phyloP scores from a whole-genome alignment of 2,113 vertebrate genomes.

The Echinops telfairi region DNA sequence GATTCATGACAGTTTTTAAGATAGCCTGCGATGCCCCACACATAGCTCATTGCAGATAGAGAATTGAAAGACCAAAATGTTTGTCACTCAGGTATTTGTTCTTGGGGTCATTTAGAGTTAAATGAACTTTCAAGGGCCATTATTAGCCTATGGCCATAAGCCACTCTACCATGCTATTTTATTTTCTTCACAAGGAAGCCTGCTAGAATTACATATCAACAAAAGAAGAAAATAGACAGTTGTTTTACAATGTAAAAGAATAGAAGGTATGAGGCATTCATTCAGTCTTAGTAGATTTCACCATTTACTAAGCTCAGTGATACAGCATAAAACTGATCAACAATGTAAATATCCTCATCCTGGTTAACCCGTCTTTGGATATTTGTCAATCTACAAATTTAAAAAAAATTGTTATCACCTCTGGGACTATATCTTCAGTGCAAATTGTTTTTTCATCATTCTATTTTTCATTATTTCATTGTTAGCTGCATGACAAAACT shows the following conservation, averaged over 20 bases:
- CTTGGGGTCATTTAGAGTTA: background rate
- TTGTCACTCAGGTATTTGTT: slow-evolving; percentile 44
- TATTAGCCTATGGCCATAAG: background rate
- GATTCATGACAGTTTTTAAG: slow-evolving; percentile 34
- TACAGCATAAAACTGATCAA: slow-evolving; percentile 20
- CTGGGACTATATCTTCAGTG: background rate
- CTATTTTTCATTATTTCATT: background rate
- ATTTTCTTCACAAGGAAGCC: background rate
- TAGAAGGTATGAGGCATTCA: background rate
- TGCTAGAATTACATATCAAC: slow-evolving; percentile 26
- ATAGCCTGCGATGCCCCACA: background rate
- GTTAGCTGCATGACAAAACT: slow-evolving; percentile 21
- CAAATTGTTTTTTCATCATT: slow-evolving; percentile 41
- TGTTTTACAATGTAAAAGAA: slow-evolving; percentile 46
- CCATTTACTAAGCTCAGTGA: slow-evolving; percentile 23
- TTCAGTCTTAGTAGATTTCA: slow-evolving; percentile 15
- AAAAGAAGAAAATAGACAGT: slow-evolving; percentile 1
- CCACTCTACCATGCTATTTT: background rate
- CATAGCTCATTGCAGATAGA: background rate
- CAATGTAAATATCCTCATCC: background rate
- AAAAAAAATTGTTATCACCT: background rate
- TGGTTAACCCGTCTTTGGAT: background rate
- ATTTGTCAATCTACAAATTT: slow-evolving; percentile 11
- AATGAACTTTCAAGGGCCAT: slow-evolving; percentile 7
- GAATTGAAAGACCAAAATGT: slow-evolving; percentile 25